Conservation (phyloP, 2,888 invertebrate genomes). For the Girardia tigrina region DNA sequence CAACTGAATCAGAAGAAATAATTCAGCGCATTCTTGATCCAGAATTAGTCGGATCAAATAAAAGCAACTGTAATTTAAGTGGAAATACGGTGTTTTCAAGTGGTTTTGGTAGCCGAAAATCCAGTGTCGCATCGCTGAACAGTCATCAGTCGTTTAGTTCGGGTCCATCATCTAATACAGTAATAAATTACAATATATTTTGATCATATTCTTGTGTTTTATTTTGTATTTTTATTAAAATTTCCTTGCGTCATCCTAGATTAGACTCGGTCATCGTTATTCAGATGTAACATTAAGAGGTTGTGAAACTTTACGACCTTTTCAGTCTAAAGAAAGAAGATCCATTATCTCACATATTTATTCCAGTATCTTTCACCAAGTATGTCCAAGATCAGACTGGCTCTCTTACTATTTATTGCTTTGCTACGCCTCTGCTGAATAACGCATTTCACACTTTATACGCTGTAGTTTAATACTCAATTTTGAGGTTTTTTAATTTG, state of each 20-base stretch:
- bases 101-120: conserved; percentile 14
- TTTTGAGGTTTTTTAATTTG: too few species aligned
- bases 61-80: background rate
- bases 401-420: background rate
- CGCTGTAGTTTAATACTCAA: too few species aligned
- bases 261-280: background rate
- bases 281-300: background rate
- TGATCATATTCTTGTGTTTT: too few species aligned
- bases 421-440: background rate
- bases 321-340: background rate
- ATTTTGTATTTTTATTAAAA: background rate
- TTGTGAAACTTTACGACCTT: background rate
- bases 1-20: conserved; percentile 3
- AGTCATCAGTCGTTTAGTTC: conserved; percentile 15
- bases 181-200: too few species aligned
- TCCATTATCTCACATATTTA: background rate
- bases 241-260: background rate
- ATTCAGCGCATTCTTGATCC: background rate
- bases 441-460: too few species aligned
- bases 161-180: background rate
- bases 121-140: background rate
- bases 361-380: background rate
- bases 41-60: background rate
- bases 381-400: background rate
- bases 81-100: conserved; percentile 16